Evolutionary conservation across 1,140 invertebrate species (phyloP).

Genomic region (Fopius arisanus): DNA sequence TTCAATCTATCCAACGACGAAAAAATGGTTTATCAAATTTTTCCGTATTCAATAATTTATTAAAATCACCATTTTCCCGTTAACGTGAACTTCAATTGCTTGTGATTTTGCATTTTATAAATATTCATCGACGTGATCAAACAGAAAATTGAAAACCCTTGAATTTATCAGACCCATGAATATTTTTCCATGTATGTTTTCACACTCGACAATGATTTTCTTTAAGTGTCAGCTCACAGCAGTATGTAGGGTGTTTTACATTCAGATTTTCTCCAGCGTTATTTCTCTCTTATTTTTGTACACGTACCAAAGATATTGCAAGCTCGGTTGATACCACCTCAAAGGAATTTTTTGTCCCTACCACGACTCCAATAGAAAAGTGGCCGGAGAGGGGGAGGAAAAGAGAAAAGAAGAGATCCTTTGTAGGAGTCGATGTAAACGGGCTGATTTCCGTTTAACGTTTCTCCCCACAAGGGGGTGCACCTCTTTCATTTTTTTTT

Average conservation of each 20-base stretch:
- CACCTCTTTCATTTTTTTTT: conserved; percentile 9
- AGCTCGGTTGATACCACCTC: conserved; percentile 38
- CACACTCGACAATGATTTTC: no score
- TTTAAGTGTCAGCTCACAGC: no score
- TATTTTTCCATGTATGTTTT: no score
- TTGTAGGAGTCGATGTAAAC: conserved; percentile 48
- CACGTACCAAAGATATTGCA: conserved; percentile 38
- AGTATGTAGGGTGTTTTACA: background rate
- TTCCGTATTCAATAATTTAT: no score
- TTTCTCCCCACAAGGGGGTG: conserved; percentile 35
- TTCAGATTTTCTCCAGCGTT: background rate
- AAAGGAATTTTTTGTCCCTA: conserved; percentile 47
- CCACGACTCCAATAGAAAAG: background rate
- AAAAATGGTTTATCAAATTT: no score
- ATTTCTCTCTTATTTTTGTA: background rate
- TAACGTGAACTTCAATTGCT: no score
- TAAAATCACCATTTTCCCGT: no score
- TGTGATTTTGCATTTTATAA: no score
- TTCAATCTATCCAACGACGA: no score
- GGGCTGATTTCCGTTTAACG: conserved; percentile 56
- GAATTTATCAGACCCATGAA: no score
- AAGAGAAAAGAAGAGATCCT: conserved; percentile 34
- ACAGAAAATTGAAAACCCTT: no score
- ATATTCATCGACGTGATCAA: no score
- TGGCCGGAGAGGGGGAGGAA: background rate